Conservation (phyloP, 2,888 invertebrate genomes). For the Portevinia maculata region DNA sequence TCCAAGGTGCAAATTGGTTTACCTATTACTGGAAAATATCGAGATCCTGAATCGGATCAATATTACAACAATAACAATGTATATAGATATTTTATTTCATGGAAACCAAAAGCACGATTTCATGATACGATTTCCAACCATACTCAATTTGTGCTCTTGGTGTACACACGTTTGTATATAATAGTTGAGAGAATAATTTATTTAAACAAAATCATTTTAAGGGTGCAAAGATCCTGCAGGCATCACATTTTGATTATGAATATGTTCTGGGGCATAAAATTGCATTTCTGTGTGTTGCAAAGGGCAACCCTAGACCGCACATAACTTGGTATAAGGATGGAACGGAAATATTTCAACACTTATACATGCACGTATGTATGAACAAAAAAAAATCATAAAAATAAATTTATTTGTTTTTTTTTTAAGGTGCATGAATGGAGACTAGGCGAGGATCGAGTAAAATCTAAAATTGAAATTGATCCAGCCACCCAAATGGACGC, state of each 20-base stretch:
- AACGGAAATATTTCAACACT: constrained; percentile 94
- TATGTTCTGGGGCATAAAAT: constrained; percentile 97
- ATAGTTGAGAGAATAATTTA: background rate
- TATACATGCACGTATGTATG: constrained; percentile 92
- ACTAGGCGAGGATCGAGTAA: constrained; percentile 91
- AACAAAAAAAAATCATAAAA: background rate
- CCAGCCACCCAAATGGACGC: constrained; percentile 98
- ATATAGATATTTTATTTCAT: constrained; percentile 17
- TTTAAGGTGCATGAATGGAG: constrained; percentile 94
- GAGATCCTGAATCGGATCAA: constrained; percentile 94
- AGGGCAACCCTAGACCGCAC: constrained; percentile 94
- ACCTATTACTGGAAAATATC: constrained; percentile 94
- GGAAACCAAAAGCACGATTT: constrained; percentile 1
- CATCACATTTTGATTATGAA: constrained; percentile 96
- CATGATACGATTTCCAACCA: background rate
- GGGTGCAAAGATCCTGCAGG: constrained; percentile 95
- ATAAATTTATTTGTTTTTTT: background rate
- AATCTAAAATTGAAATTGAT: constrained; percentile 96
- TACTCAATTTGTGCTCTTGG: background rate
- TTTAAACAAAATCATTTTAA: constrained; percentile 79
- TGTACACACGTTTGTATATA: constrained; percentile 1
- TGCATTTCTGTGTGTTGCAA: constrained; percentile 95
- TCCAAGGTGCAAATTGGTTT: constrained; percentile 91
- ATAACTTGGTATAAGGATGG: constrained; percentile 99
- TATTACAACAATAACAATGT: constrained; percentile 94